A percentile compares a stretch with the other conserved stretches of the same genome.
Evolutionary conservation across 2,888 invertebrate species (phyloP).

Genomic region (Pollenia griseotomentosa): DNA sequence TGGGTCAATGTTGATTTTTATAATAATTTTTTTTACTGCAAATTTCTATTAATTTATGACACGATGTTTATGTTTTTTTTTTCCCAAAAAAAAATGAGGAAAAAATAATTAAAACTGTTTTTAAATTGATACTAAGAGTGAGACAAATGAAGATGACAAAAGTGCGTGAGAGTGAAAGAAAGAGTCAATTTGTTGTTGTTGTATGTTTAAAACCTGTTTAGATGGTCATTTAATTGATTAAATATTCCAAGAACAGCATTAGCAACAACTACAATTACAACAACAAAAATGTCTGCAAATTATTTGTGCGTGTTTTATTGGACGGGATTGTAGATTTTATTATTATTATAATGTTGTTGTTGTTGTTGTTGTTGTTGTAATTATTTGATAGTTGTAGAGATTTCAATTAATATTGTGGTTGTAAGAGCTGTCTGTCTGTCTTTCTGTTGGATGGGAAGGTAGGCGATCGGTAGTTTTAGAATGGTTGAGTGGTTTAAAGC

Average conservation of each 20-base stretch:
- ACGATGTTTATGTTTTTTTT: neutral
- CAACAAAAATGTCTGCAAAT: conserved; percentile 47
- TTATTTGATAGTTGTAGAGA: conserved; percentile 62
- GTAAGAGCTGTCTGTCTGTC: conserved; percentile 16
- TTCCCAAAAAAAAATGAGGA: too few species aligned
- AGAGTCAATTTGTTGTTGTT: conserved; percentile 30
- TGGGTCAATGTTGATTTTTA: conserved; percentile 40
- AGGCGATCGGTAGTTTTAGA: conserved; percentile 24
- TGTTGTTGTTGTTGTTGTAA: conserved; percentile 45
- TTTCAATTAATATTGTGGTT: conserved; percentile 68
- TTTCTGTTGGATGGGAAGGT: neutral
- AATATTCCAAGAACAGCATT: conserved; percentile 65
- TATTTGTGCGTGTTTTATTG: conserved; percentile 66
- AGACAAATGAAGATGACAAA: neutral
- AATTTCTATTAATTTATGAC: conserved; percentile 32
- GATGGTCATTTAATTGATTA: conserved; percentile 65
- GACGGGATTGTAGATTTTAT: conserved; percentile 38
- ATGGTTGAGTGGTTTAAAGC: conserved; percentile 48
- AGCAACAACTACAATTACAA: conserved; percentile 38
- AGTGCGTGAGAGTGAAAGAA: conserved; percentile 17
- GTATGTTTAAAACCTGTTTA: conserved; percentile 59
- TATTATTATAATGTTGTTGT: conserved; percentile 30
- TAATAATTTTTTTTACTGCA: neutral
- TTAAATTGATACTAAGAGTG: neutral
- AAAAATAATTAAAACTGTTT: conserved; percentile 2